Evolutionary conservation across 1,140 invertebrate species (phyloP).

Genomic region (Rhagoletis zephyria): DNA sequence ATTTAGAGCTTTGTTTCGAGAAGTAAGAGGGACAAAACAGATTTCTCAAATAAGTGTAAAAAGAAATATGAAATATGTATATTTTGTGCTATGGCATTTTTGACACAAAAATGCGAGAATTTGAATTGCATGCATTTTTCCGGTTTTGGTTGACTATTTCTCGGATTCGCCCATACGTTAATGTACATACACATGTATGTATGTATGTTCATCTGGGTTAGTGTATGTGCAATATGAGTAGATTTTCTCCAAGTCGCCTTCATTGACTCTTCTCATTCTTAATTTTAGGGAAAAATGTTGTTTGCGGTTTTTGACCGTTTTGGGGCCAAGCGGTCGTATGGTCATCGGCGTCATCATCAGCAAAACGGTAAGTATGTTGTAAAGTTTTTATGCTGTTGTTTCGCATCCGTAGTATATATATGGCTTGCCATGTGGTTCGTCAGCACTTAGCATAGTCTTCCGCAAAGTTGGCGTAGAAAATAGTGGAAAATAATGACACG

Average conservation of each 20-base stretch:
- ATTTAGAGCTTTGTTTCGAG: too few relatives aligned
- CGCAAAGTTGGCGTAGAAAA: conserved; percentile 32
- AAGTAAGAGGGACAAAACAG: too few relatives aligned
- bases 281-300: conserved; percentile 45
- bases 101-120: too few relatives aligned
- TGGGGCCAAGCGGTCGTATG: conserved; percentile 40
- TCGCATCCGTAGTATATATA: background rate
- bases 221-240: background rate
- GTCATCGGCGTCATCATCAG: conserved; percentile 37
- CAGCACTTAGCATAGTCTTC: background rate
- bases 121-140: too few relatives aligned
- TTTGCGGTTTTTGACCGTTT: conserved; percentile 4
- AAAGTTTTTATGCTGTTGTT: background rate
- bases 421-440: background rate
- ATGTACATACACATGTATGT: background rate
- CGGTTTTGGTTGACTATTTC: too few relatives aligned
- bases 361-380: conserved; percentile 12
- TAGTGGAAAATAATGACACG: conserved; percentile 37
- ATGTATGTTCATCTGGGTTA: background rate
- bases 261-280: conserved; percentile 3
- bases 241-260: background rate
- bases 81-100: too few relatives aligned
- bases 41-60: too few relatives aligned
- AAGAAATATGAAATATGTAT: too few relatives aligned
- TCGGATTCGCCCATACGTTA: too few relatives aligned